Evolutionary conservation across 53 echinoderm and acorn worm species (phyloP), one percentile per base, ranked within the genome.

Genomic region (Apostichopus leukothele): DNA sequence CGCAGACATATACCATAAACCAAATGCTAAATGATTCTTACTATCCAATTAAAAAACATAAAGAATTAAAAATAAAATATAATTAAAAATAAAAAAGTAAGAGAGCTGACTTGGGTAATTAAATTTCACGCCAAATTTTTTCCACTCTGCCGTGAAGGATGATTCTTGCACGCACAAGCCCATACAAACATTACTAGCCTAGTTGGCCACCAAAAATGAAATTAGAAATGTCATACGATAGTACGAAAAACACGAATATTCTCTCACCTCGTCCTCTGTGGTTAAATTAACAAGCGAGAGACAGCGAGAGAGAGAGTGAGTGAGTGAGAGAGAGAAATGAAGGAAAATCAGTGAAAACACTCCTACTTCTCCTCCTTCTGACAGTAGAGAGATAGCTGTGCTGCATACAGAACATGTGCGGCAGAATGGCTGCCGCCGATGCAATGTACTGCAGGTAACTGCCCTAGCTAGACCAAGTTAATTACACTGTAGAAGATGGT

Each of bases 391-490:
- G 39, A 39, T 39, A 39, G 39, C 39, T 63, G 63, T 63, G 16
- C 63, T 13, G 12, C 63, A 11, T 13, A 63, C 63, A 63, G 16
- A 63, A 63, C 11, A 13, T 63, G 63, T 63, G 11, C 63, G 61
- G 61, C 61, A 61, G 61, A 9, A 61, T 63, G 4, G 63, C 63
- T 63, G 63, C 16, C 63, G 5, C 16, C 11, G 63, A 63, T 63
- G 63, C 63, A 63, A 63, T 16, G 63, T 63, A 63, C 63, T 63
- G 63, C 19, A 79, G 79, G 79, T 79, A 79, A 79, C 79, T 79
- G 79, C 79, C 79, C 79, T 79, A 63, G 63, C 63, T 63, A 51
- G 52, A 79, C 79, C 7, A 53, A 79, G 79, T 79, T 79, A 79
- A 79, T 79, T 79, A 79, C 50, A 79, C 50, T 79, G 79, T 50